Conservation (phyloP, 2,113 vertebrate genomes). For the Bungarus multicinctus region DNA sequence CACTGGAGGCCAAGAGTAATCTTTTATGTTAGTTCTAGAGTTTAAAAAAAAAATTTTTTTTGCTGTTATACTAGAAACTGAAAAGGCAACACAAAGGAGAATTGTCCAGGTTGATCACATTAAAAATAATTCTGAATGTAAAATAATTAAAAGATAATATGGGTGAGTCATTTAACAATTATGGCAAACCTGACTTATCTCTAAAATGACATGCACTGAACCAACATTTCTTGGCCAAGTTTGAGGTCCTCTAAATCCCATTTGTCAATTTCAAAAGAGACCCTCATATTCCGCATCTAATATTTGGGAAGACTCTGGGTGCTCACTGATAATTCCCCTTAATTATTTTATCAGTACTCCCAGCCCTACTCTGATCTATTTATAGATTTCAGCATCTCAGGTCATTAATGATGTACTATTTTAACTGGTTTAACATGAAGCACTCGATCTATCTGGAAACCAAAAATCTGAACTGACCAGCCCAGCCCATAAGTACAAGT, state of each 20-base stretch:
- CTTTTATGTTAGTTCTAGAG: neutral
- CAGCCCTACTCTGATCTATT: neutral
- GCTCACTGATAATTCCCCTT: neutral
- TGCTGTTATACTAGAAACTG: neutral
- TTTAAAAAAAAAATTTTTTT: neutral
- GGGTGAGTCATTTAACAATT: neutral
- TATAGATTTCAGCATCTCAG: neutral
- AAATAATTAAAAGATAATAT: neutral
- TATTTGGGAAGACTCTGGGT: neutral
- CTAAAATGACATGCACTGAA: neutral
- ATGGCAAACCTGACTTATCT: neutral
- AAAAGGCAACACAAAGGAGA: neutral
- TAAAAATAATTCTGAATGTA: neutral
- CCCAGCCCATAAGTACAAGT: neutral
- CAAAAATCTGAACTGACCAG: neutral
- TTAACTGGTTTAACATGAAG: neutral
- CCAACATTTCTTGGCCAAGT: neutral
- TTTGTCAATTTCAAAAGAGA: neutral
- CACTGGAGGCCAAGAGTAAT: neutral
- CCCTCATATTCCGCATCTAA: neutral
- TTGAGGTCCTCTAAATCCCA: neutral
- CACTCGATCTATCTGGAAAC: neutral
- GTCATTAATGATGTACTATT: neutral
- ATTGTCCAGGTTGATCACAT: neutral
- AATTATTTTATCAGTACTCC: neutral